Base-by-base conservation (phyloP, 2,113 vertebrate species). In the Kryptolebias marmoratus region DNA sequence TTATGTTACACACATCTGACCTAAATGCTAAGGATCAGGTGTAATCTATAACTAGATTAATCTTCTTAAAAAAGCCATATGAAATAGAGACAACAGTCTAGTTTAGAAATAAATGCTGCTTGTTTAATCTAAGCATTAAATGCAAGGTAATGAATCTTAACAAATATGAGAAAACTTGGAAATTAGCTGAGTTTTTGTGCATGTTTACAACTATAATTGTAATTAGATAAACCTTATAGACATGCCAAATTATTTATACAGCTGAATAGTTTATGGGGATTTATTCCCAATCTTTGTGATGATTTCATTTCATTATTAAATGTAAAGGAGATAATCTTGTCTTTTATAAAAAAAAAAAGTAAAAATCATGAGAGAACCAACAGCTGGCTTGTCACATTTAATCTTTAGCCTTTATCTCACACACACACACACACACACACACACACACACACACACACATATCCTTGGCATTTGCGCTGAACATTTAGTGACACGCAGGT, bases 311-410 rank as follows among this genome's bases (percentile, higher is more conserved):
- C 22, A 22, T 22, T 22, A 1, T 9, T 42, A 9, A 1, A 9
- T 9, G 7, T 48, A 22, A 8, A 5, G 49, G 18, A 8, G 1
- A 42, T n/a, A 6, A 22, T 53, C 11, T n/a, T 7, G 7, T 16
- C 11, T 2, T 53, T 22, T 7, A 64, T n/a, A 64, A 48, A 72
- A 61, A 69, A 53, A 50, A 22, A 22, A 22, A 22, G 22, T 22
- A 22, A 22, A 22, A 22, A 22, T 27, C 49, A 9, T 85, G 83
- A 74, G 84, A 83, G 61, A 74, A 58, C 54, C 65, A 82, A 67
- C 90, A 91, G 80, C 85, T 90, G 87, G 78, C 76, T 48, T 28
- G 18, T 64, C 58, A 30, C 60, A 52, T 65, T 54, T 81, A 82
- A 86, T 83, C 79, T 78, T 57, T 47, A 77, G 42, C 36, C 47